Evolutionary conservation across 2,888 invertebrate genomes (phyloP).

Genomic region (Habroteleia sp.): DNA sequence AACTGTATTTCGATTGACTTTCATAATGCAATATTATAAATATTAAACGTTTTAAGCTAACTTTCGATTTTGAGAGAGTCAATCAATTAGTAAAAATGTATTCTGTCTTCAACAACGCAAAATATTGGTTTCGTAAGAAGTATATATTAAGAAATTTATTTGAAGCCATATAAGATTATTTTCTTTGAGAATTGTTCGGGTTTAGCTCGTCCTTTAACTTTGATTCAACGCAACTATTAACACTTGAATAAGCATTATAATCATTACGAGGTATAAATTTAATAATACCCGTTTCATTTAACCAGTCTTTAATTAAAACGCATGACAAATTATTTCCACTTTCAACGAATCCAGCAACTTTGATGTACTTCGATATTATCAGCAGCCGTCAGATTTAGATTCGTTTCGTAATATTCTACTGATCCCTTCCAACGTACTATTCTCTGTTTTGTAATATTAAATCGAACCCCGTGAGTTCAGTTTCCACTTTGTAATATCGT

Average conservation of each 20-base stretch:
- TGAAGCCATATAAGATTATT: no score
- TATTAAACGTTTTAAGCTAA: no score
- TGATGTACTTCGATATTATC: conserved; percentile 28
- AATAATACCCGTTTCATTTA: conserved; percentile 6
- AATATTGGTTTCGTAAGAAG: no score
- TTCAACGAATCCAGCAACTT: not conserved
- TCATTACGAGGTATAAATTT: conserved; percentile 6
- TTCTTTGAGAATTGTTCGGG: no score
- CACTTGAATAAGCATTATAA: conserved; percentile 25
- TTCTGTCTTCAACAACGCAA: no score
- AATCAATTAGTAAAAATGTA: no score
- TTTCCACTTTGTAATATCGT: conserved; percentile 39
- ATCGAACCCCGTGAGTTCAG: conserved; percentile 38
- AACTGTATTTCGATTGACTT: no score
- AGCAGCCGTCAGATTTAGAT: conserved; percentile 49
- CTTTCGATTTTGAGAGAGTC: no score
- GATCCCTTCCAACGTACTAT: conserved; percentile 21
- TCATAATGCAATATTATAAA: no score
- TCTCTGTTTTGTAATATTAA: conserved; percentile 47
- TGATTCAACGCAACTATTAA: conserved; percentile 1
- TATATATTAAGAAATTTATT: no score
- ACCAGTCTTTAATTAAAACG: conserved; percentile 16
- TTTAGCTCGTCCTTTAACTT: no score
- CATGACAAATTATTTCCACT: conserved; percentile 12
- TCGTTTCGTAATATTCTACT: conserved; percentile 47